Base-by-base conservation (phyloP, 2,888 invertebrate genomes). In the Venustoraphidia nigricollis region DNA sequence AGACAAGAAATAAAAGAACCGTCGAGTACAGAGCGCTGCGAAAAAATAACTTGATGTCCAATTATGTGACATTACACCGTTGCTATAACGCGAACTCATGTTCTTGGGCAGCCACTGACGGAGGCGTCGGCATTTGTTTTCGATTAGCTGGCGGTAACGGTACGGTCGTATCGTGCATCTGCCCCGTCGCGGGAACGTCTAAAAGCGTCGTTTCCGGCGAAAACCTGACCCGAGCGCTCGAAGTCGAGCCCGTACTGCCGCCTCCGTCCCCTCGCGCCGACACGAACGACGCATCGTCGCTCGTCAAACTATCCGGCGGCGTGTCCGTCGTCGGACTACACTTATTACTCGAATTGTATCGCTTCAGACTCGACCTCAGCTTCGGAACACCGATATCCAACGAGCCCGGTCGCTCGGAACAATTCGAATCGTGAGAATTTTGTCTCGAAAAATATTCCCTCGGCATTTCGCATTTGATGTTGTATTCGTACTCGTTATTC, bases 201-300 rank as follows among this genome's bases (percentile, higher is more conserved):
- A 81, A 69, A 59, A 82, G 65, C 35, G 81, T 76, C 0, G 81
- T 76, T 45, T 82, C 83, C 0, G 89, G 88, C 44, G 87, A 88
- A 66, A 86, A 86, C 49, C 82, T 72, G 50, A 83, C 88, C 10
- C 87, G 71, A 38, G 80, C 78, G 52, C 77, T 77, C n/a, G 81
- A 81, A 34, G 79, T 79, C 50, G 78, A 72, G 6, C 27, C 27
- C 27, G 27, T 27, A 27, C 27, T 27, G 27, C 27, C 27, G 6
- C 27, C 27, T 27, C 27, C 27, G 51, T 72, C 79, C 59, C 87
- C 88, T 59, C 86, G 76, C 13, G 91, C 91, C 9, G 91, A 91
- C 55, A 88, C 80, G 64, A 90, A 92, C 41, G 88, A 88, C 59
- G 87, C 86, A 60, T 90, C 91, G 27, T 92, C 92, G 59, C 88